Evolutionary conservation across 2,113 vertebrate genomes (phyloP), one percentile per base, ranked within the genome.

Genomic region (Ascaphus truei): DNA sequence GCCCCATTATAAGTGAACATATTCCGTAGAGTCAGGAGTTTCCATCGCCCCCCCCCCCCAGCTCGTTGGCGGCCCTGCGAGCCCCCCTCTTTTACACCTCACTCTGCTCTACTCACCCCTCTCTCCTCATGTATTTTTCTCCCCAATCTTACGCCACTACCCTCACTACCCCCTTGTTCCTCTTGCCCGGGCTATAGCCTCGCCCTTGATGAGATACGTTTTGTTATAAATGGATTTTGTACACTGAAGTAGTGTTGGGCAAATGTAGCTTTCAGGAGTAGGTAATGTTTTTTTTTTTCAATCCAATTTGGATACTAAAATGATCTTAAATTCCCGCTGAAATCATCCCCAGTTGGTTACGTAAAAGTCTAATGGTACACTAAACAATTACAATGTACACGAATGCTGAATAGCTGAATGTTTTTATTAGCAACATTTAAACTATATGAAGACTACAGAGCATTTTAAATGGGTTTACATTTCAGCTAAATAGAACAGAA

Each of bases 241-340:
- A 47, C 59, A 30, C 12, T 45, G n/a, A 20, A 62, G 31, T 34
- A 29, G 29, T 33, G 60, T 15, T 33, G 30, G 7, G 41, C 20
- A 51, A 26, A 26, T 22, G 48, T 36, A 36, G 18, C 41, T 63
- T 20, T 63, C 22, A 50, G 61, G 45, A 51, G 25, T 25, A 10
- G 45, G 51, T 63, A 63, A 63, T 36, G 12, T 27, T 48, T 63
- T 63, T 22, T 27, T 48, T 63, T 63, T 22, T 30, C 45, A 63
- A 63, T 63, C 29, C 31, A 63, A 63, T 63, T 51, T 50, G 20
- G 20, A 15, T 7, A 63, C 34, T 51, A 18, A 51, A 22, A 34
- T 6, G 29, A 51, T 50, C 20, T 20, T 51, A 63, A 63, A 31
- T 34, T 29, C 30, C 45, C 45, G 22, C 11, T 22, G n/a, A 48